A percentile compares a stretch with the other conserved stretches of the same genome.
phyloP scores from a whole-genome alignment of 2,888 invertebrate species.

The Cheilosia grossa region DNA sequence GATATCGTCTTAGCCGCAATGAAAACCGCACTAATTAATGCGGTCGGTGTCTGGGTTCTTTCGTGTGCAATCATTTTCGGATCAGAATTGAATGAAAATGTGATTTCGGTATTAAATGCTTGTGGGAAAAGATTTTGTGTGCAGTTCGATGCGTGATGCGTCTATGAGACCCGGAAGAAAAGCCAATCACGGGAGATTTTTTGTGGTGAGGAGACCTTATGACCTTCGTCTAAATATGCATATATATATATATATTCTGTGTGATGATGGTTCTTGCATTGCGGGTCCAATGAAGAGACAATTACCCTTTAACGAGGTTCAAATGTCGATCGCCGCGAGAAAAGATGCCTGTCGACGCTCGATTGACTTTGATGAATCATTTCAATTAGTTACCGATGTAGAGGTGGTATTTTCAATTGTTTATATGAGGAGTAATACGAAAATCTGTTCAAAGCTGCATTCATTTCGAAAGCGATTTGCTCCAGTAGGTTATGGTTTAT shows the following conservation, averaged over 20 bases:
- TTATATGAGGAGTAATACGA: neutral
- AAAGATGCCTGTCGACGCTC: conserved; percentile 11
- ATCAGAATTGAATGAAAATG: conserved; percentile 63
- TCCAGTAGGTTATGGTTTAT: too few relatives aligned
- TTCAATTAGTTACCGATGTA: conserved; percentile 15
- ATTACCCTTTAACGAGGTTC: conserved; percentile 35
- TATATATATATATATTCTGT: neutral
- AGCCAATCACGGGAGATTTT: conserved; percentile 29
- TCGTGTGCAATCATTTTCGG: conserved; percentile 61
- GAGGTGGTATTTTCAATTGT: neutral
- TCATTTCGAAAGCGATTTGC: too few relatives aligned
- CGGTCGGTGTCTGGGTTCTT: conserved; percentile 37
- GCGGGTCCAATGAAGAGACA: conserved; percentile 21
- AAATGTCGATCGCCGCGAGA: conserved; percentile 23
- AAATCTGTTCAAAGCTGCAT: too few relatives aligned
- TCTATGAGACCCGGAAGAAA: conserved; percentile 54
- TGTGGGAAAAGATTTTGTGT: conserved; percentile 50
- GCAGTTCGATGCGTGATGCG: conserved; percentile 41
- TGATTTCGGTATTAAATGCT: conserved; percentile 29
- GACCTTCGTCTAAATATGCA: conserved; percentile 11
- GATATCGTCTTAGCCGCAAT: conserved; percentile 42
- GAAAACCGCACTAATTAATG: conserved; percentile 72
- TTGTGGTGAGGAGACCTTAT: conserved; percentile 39
- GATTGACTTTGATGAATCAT: conserved; percentile 15
- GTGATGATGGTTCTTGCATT: conserved; percentile 4